Base-by-base conservation (phyloP, 2,113 vertebrate species). In the Grammomys dolichurus region DNA sequence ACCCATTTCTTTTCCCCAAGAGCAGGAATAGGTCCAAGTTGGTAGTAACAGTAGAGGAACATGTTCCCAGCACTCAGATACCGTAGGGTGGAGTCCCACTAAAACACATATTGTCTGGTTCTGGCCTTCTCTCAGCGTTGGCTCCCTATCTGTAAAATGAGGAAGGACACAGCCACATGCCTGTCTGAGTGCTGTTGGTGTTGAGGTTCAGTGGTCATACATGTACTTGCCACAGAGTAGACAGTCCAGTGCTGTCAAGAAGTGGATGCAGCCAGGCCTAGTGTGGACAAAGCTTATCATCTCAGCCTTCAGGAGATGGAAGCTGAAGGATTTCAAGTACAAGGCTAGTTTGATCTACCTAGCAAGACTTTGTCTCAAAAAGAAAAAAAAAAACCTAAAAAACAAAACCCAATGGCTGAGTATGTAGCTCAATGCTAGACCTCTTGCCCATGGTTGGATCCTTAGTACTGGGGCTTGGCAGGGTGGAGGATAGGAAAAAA, bases 111-210 rank as follows among this genome's bases (percentile, higher is more conserved):
- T 43, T 40, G 51, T 40, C 85, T 75, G 60, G 12, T 54, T 31
- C 60, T 17, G 43, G 43, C 36, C 70, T 92, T 91, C 86, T 85
- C 58, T 90, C 63, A 77, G 54, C 67, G 72, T 94, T 86, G 58
- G 28, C 75, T 60, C 60, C 72, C 80, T 94, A 14, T 8, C 51
- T 87, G 43, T 51, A 54, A 43, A 72, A 60, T 17, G 28, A 43
- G 16, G n/a, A 24, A 43, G 16, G n/a, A 28, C n/a, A 24, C 48
- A 22, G 16, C 28, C 40, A n/a, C 67, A 43, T 20, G 22, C 26
- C 16, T 89, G 40, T 3, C 48, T 40, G 87, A 87, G 33, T 48
- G 75, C 36, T 3, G 12, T 31, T 11, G 3, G 26, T 1, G 2
- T 19, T 67, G 69, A 93, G 33, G 56, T 70, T 85, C 40, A 78